phyloP scores from a whole-genome alignment of 2,888 invertebrate species.

The Yponomeuta sedellus region DNA sequence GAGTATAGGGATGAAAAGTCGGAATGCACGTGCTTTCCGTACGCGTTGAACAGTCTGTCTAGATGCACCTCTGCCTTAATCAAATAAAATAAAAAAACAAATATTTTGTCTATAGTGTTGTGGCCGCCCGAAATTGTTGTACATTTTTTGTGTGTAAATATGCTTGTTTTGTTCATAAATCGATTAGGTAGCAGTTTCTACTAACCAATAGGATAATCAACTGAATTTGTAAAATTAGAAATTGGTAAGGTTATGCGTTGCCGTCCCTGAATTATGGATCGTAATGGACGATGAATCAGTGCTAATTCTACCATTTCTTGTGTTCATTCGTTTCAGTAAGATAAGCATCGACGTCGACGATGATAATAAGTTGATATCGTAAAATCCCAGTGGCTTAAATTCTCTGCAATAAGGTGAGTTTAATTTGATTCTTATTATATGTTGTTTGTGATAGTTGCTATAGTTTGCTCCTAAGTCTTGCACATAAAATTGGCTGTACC shows the following conservation, averaged over 20 bases:
- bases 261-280: neutral
- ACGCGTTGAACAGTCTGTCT: too few species aligned
- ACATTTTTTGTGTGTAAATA: constrained; percentile 11
- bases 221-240: neutral
- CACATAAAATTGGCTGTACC: neutral
- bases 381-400: constrained; percentile 29
- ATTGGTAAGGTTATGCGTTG: constrained; percentile 7
- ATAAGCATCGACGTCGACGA: constrained; percentile 61
- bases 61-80: too few species aligned
- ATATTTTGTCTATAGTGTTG: constrained; percentile 4
- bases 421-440: neutral
- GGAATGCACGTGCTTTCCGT: too few species aligned
- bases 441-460: neutral
- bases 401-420: neutral
- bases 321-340: constrained; percentile 58
- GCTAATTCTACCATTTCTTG: constrained; percentile 36
- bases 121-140: constrained; percentile 9
- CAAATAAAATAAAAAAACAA: too few species aligned
- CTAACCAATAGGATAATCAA: neutral
- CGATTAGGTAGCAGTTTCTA: neutral
- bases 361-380: constrained; percentile 35
- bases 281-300: constrained; percentile 36
- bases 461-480: neutral
- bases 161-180: constrained; percentile 10
- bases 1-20: too few species aligned